Base-by-base conservation (phyloP, 2,113 vertebrate species). In the Macaca mulatta region DNA sequence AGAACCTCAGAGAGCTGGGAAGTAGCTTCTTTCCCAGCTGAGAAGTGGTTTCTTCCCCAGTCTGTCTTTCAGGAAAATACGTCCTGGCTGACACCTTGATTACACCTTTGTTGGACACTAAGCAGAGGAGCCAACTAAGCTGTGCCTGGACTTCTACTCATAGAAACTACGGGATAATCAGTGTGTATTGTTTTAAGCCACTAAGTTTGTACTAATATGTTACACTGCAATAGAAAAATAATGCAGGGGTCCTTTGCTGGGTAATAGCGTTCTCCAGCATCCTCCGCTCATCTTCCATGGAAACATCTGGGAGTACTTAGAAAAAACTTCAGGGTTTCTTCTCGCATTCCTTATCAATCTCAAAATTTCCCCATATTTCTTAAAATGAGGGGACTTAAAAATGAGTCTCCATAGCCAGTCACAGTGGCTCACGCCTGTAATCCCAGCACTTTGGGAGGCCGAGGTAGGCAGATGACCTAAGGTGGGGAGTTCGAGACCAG, bases 381-480 rank as follows among this genome's bases (percentile, higher is more conserved):
- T 30, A 64, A 30, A 13, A 64, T 64, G 11, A 64, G 27, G 61
- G 61, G 27, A 64, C 61, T 64, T 64, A 64, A 64, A 77, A 77
- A 45, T 45, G 25, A 16, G 25, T 14, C 17, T 22, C 18, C 1
- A 4, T 32, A 64, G 52, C 52, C 52, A 55, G 52, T 0, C 18
- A 55, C 52, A 20, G 52, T 55, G 18, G 52, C 52, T 55, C 6
- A 55, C 0, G 18, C 52, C 18, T 55, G 18, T 55, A 55, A 55
- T 55, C 52, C 18, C 18, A 55, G 18, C 52, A 55, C 52, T 55
- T 55, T 20, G 18, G 52, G 52, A 55, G 18, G 52, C 17, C 6
- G 2, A 55, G 1, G 52, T 6, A 6, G 0, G 5, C 18, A 0
- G 52, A 55, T 55, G 1, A 55, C 18, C 52, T 55, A 0, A 55